Evolutionary conservation across 2,888 invertebrate species (phyloP), one percentile per base, ranked within the genome.

Genomic region (Pomacea canaliculata): DNA sequence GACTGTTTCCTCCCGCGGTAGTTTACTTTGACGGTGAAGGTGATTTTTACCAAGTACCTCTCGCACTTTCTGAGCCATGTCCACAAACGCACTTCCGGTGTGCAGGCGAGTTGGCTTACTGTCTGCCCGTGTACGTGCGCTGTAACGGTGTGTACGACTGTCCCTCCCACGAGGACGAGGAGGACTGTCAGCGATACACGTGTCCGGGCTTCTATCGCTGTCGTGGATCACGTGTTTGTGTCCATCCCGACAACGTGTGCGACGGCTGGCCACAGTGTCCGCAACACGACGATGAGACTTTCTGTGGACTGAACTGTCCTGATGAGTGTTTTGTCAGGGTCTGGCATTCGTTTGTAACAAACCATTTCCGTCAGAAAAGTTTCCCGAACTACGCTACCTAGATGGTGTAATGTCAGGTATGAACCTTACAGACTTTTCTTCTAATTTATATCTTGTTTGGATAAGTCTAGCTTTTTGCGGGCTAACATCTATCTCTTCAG

Each of bases 191-290:
- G 9, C 9, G 1, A 7, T 46, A 56, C 19, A 60, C 48, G 49
- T 78, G 78, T 76, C 37, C 37, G 37, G 37, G 37, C 37, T 37
- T 37, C 37, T 37, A 37, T 37, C 37, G 37, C 37, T 37, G 78
- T 73, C 73, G 69, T 56, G 60, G 67, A n/a, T 67, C 76, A 60
- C 46, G 23, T 19, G 78, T 76, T 12, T 78, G 78, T 67, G 73
- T 78, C 27, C 76, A 76, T 62, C 62, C 51, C 13, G 71, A 71
- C 37, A 73, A 78, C 69, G 67, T 78, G 27, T 78, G 78, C 56
- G 78, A 78, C 48, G 73, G 73, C 46, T 67, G 73, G 60, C 73
- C 73, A 27, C 78, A 78, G 71, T 78, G 78, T 60, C 76, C 78
- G 0, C 65, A 78, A 12, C 78, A 70, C 23, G 78, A 78, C 49